These are phyloP conservation scores for Diacarnus erythraeanus DNA, from an alignment of 37 sponge, comb jelly and placozoan genomes.

Conservation along the genomic window DNA sequence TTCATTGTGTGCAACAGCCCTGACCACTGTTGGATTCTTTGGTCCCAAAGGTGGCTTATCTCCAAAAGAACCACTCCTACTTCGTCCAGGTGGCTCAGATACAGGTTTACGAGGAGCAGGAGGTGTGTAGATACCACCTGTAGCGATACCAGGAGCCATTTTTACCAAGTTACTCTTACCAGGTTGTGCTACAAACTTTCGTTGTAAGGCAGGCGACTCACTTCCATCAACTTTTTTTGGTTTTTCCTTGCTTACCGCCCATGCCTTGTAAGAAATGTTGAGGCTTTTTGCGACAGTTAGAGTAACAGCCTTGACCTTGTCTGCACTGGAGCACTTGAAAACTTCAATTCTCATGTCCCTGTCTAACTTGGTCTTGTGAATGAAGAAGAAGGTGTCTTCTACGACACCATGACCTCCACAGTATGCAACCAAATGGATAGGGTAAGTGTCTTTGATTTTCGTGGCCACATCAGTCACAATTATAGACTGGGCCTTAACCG, in stretches of 20 bases:
- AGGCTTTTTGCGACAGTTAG: conserved; percentile 77
- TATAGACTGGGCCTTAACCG: conserved; percentile 44
- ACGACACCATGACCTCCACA: conserved; percentile 47
- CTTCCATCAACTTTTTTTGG: conserved; percentile 22
- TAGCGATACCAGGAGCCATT: conserved; percentile 31
- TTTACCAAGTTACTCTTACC: conserved; percentile 1
- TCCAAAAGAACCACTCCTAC: conserved; percentile 44
- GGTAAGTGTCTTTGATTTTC: conserved; percentile 42
- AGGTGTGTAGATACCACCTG: conserved; percentile 37
- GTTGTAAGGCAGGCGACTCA: conserved; percentile 28
- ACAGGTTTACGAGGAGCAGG: conserved; percentile 32
- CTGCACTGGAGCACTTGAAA: conserved; percentile 34
- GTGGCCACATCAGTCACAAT: conserved; percentile 53
- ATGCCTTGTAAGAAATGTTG: conserved; percentile 84
- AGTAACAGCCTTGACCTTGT: conserved; percentile 58
- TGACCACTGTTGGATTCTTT: conserved; percentile 28
- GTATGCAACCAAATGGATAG: conserved; percentile 73
- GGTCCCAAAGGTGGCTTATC: conserved; percentile 1
- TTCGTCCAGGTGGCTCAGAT: background rate
- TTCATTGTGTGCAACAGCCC: conserved; percentile 34
- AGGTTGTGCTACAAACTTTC: conserved; percentile 4
- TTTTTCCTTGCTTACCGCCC: conserved; percentile 54
- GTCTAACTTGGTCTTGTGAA: conserved; percentile 57
- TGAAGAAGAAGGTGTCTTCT: conserved; percentile 65
- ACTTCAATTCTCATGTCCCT: conserved; percentile 44